Conservation (phyloP, 1,140 invertebrate genomes). For the Chelonus insularis region DNA sequence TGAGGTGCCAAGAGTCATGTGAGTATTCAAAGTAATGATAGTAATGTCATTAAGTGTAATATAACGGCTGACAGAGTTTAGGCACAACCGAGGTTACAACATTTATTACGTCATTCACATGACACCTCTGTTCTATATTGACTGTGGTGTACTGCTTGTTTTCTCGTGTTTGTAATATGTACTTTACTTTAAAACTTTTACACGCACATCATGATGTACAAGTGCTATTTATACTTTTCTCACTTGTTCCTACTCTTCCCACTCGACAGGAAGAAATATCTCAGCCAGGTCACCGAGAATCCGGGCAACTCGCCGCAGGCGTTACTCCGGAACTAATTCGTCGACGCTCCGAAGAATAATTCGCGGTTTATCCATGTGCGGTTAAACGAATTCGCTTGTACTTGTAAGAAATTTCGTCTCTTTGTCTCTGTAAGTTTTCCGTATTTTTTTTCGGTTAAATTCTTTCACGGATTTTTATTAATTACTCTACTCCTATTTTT, state of each 20-base stretch:
- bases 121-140: neutral
- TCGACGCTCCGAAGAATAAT: conserved; percentile 21
- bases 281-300: conserved; percentile 19
- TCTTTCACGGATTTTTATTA: no score
- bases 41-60: neutral
- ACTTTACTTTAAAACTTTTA: neutral
- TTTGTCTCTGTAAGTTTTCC: neutral
- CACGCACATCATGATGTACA: neutral
- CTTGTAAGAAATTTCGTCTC: neutral
- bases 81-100: neutral
- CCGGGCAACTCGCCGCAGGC: conserved; percentile 11
- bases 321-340: conserved; percentile 22
- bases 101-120: neutral
- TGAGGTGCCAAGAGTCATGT: conserved; percentile 8
- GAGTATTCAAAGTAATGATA: neutral
- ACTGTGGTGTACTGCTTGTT: no score
- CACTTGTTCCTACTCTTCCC: neutral
- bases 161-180: no score
- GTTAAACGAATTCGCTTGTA: conserved; percentile 15
- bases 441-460: neutral
- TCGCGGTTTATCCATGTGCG: conserved; percentile 15
- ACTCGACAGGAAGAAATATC: conserved; percentile 16
- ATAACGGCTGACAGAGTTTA: neutral
- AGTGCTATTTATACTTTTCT: neutral
- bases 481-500: no score